phyloP scores from a whole-genome alignment of 2,888 invertebrate genomes.

The Resseliella maxima region DNA sequence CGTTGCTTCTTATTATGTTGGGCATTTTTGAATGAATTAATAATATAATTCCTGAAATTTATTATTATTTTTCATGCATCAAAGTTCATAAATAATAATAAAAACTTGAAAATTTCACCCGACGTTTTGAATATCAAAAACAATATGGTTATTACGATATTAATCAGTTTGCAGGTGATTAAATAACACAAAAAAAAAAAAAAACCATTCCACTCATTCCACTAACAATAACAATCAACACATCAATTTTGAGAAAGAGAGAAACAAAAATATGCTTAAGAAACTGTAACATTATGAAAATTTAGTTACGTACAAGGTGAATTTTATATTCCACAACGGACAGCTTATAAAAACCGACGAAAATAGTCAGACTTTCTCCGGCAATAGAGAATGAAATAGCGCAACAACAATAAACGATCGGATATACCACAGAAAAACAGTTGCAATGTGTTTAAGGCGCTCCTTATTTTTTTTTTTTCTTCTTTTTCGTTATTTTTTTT shows the following conservation, averaged over 20 bases:
- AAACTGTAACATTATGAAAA: not conserved
- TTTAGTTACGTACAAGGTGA: not conserved
- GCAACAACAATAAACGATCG: not conserved
- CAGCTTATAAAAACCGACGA: not conserved
- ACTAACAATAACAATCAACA: not conserved
- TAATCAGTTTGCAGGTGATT: too few species aligned
- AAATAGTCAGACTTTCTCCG: not conserved
- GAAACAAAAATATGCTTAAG: not conserved
- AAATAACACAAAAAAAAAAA: too few species aligned
- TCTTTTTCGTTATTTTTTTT: too few species aligned
- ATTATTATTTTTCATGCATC: too few species aligned
- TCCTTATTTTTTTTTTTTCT: not conserved
- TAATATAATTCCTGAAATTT: too few species aligned
- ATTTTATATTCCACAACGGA: not conserved
- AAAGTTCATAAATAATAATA: too few species aligned
- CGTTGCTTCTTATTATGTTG: too few species aligned
- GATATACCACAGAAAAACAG: conserved; percentile 1
- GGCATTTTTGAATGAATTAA: too few species aligned
- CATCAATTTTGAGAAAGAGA: not conserved
- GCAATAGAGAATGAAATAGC: not conserved
- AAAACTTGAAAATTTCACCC: too few species aligned
- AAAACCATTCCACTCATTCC: too few species aligned
- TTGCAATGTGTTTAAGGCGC: not conserved
- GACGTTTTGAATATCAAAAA: too few species aligned
- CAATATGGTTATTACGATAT: too few species aligned